phyloP scores from a whole-genome alignment of 2,113 vertebrate genomes.

The Periophthalmus modestus region DNA sequence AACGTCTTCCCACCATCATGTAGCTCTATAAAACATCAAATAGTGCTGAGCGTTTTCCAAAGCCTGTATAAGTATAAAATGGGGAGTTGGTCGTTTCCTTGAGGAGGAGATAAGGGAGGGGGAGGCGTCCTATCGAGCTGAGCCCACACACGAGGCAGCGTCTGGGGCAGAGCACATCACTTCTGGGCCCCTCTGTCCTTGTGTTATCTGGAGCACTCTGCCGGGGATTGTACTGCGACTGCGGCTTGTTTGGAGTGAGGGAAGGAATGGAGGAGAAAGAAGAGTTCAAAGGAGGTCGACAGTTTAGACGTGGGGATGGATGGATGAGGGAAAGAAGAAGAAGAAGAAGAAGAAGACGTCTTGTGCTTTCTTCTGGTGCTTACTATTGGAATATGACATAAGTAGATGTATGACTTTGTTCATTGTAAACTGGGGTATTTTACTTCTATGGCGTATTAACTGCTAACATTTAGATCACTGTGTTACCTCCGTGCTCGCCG shows the following conservation, averaged over 20 bases:
- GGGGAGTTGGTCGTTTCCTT: conserved; percentile 14
- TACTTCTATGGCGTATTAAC: too few relatives aligned
- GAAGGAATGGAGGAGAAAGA: conserved; percentile 5
- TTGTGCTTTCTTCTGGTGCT: too few relatives aligned
- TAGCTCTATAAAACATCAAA: not conserved
- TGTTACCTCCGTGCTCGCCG: too few relatives aligned
- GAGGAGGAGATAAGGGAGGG: conserved; percentile 49
- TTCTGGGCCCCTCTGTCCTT: conserved; percentile 43
- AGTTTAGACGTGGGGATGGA: not conserved
- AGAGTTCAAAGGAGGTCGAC: conserved; percentile 23
- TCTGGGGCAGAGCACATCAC: conserved; percentile 43
- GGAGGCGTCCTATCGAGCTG: conserved; percentile 36
- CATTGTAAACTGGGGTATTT: too few relatives aligned
- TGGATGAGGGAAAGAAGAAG: too few relatives aligned
- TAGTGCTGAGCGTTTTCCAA: not conserved
- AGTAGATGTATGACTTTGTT: too few relatives aligned
- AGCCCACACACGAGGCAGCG: conserved; percentile 51
- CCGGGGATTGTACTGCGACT: conserved; percentile 31
- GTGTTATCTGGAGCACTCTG: conserved; percentile 52
- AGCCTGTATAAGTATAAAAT: not conserved
- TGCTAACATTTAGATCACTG: too few relatives aligned
- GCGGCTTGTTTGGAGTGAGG: conserved; percentile 25
- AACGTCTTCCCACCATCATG: too few relatives aligned
- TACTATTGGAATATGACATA: too few relatives aligned
- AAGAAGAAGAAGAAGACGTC: too few relatives aligned